Base-by-base conservation (phyloP, 1,140 invertebrate species). In the Drosophila watanabei region DNA sequence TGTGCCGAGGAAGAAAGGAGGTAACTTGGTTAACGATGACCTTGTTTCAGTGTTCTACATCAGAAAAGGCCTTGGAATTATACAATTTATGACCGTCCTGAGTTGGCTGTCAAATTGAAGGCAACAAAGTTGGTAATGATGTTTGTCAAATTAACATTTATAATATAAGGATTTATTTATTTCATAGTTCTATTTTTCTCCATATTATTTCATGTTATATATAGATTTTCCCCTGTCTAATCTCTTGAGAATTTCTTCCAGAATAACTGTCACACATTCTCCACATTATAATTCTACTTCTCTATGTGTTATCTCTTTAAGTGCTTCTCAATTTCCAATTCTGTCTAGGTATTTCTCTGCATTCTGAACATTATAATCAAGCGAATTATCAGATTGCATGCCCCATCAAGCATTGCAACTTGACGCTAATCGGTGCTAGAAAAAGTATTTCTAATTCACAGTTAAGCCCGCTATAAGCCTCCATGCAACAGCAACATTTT, bases 381-480 rank as follows among this genome's bases (percentile, higher is more conserved):
- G 24, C 2, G 60, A 64, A 65, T 65, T 68, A 65, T 52, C 66
- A 41, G 63, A 70, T 70, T 54, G 68, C 68, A 68, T 70, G 68
- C 68, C 39, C 24, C 39, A 71, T 71, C 64, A 57, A 28, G 20
- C 35, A 71, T 24, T 28, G 39, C 49, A n/a, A 28, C 49, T 71
- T 30, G 68, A 35, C 48, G 49, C 13, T 69, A 56, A 70, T 51
- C 68, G 7, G 37, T 5, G 11, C 0, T 0, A 18, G 1, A 33
- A 69, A 28, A 71, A 46, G 68, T 70, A 69, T 69, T 70, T 71
- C 30, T 69, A 52, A 69, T 51, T 69, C 66, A 52, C 45, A 69
- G 63, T 54, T 69, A 71, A 68, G 18, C 9, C 16, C 18, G n/a
- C 28, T 4, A 35, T 20, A 54, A 68, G 63, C 60, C 24, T 24